phyloP scores from a whole-genome alignment of 2,888 invertebrate species.

The Iselma pallidipennis region DNA sequence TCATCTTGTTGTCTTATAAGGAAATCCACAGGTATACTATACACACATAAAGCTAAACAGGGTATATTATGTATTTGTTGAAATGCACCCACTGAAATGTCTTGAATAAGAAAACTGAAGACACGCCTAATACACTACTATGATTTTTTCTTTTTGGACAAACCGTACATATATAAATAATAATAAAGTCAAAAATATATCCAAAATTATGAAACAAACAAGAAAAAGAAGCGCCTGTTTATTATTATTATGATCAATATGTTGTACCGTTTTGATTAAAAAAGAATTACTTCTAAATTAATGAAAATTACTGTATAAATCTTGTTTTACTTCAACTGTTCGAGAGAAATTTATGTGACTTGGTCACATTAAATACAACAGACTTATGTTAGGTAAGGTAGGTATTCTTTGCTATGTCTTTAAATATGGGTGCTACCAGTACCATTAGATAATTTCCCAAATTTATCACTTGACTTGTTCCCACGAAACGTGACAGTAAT shows the following conservation, averaged over 20 bases:
- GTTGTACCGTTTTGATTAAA: neutral
- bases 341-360: neutral
- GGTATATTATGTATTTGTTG: neutral
- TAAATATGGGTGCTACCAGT: neutral
- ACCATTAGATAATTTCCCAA: neutral
- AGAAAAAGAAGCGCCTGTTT: too few species aligned
- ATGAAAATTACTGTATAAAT: neutral
- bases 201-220: too few species aligned
- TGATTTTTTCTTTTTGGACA: neutral
- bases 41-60: neutral
- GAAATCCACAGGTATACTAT: neutral
- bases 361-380: neutral
- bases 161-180: neutral
- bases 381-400: too few species aligned
- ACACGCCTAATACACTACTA: neutral
- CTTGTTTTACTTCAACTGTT: neutral
- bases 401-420: neutral
- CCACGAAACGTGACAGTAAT: neutral
- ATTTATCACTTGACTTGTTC: neutral
- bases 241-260: too few species aligned
- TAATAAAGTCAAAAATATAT: neutral
- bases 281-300: neutral
- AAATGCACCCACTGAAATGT: neutral
- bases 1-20: neutral
- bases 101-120: neutral